Conservation (phyloP, 2,888 invertebrate species). For the Pteria penguin region DNA sequence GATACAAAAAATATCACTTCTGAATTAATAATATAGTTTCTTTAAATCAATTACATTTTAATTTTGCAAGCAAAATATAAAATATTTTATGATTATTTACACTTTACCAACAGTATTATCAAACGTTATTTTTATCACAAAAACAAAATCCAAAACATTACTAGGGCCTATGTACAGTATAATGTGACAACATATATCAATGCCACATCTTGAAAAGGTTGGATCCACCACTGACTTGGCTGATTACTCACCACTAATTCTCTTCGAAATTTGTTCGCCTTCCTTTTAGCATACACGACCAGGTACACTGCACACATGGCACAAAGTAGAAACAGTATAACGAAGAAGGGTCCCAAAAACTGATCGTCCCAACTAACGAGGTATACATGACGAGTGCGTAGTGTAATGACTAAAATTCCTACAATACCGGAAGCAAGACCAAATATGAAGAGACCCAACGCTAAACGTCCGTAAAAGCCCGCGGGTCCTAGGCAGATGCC, state of each 20-base stretch:
- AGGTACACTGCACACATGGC: conserved; percentile 60
- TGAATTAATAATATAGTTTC: too few species aligned
- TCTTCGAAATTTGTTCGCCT: conserved; percentile 67
- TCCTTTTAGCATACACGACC: conserved; percentile 58
- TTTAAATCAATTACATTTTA: too few species aligned
- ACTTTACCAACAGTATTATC: too few species aligned
- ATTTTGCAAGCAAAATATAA: too few species aligned
- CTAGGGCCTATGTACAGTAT: too few species aligned
- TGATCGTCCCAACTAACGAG: conserved; percentile 68
- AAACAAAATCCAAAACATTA: too few species aligned
- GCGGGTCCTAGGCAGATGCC: conserved; percentile 70
- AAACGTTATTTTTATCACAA: too few species aligned
- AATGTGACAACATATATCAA: too few species aligned
- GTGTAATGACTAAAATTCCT: conserved; percentile 64
- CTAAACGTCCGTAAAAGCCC: conserved; percentile 54
- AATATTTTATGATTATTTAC: too few species aligned
- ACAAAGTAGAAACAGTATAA: conserved; percentile 64
- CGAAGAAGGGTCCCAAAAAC: conserved; percentile 71
- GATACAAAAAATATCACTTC: too few species aligned
- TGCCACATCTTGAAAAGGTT: too few species aligned
- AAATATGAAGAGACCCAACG: conserved; percentile 49
- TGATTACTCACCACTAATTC: conserved; percentile 66
- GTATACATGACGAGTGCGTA: conserved; percentile 72
- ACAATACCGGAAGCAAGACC: conserved; percentile 58
- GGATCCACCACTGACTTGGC: too few species aligned